Base-by-base conservation (phyloP, 2,113 vertebrate species). In the Hyperoodon ampullatus region DNA sequence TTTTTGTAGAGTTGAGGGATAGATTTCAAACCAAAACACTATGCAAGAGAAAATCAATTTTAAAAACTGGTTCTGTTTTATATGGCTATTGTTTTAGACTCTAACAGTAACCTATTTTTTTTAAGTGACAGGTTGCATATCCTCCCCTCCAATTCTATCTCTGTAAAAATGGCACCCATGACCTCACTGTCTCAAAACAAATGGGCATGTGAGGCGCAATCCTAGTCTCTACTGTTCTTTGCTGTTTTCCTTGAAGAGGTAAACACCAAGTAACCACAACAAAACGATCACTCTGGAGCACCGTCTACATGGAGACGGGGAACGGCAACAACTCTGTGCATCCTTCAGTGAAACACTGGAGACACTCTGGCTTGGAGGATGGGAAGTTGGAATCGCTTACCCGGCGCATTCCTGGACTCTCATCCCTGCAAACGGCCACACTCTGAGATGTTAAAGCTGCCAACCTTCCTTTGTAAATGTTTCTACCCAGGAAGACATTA, bases 201-300 rank as follows among this genome's bases (percentile, higher is more conserved):
- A 78, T 24, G 39, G 78, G 42, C 50, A 14, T 1, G 23, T 8
- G 44, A n/a, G 23, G 33, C 39, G 35, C 47, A 30, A 78, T 24
- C 65, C 87, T 24, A 30, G 84, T 1, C 0, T 13, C 78, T 16
- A 5, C 0, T 47, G 95, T 82, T 83, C 66, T 92, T 60, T n/a
- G 65, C 78, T 21, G 0, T 1, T 35, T 42, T 55, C 61, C 70
- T 58, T 93, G 3, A 61, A 93, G 44, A 90, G 55, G 55, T 89
- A 96, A 94, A 95, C 78, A 81, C 50, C 14, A 47, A 75, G 92
- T 97, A 98, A 97, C 98, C 89, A 98, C 93, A 98, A 97, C 98
- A 97, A 55, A 93, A 63, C 2, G 71, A 95, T 83, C 72, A 7
- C 95, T 93, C 0, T 10, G 95, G 66, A 33, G 11, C 91, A 7